A percentile compares a stretch with the other conserved stretches of the same genome.
Conservation (phyloP, 2,888 invertebrate genomes). For the Drosophila cracens region DNA sequence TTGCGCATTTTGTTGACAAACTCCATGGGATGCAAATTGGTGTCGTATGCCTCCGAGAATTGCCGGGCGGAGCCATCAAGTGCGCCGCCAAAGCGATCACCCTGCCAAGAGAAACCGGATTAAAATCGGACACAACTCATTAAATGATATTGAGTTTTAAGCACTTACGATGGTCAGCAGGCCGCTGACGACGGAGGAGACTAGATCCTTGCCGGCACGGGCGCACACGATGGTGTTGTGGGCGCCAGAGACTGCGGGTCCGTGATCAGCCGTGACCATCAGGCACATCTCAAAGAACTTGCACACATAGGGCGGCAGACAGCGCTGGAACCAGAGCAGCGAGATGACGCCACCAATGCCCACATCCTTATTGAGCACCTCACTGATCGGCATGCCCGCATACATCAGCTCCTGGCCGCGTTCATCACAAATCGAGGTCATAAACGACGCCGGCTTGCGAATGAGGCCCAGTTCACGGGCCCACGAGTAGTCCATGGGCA, state of each 20-base stretch:
- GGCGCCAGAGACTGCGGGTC: constrained; percentile 99
- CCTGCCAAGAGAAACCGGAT: constrained; percentile 86
- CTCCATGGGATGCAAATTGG: constrained; percentile 97
- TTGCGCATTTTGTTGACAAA: constrained; percentile 99
- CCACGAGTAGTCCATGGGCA: constrained; percentile 99
- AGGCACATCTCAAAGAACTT: constrained; percentile 99
- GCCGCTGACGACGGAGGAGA: constrained; percentile 97
- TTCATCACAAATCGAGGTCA: constrained; percentile 99
- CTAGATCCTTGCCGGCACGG: constrained; percentile 97
- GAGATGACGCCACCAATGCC: constrained; percentile 99
- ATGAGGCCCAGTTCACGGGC: constrained; percentile 98
- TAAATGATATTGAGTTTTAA: not conserved
- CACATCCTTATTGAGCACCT: constrained; percentile 96
- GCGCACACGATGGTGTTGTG: constrained; percentile 99
- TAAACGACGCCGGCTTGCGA: constrained; percentile 99
- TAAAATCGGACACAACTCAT: not conserved
- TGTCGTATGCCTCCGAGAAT: constrained; percentile 98
- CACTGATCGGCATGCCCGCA: constrained; percentile 96
- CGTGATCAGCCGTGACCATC: constrained; percentile 99
- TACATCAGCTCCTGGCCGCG: constrained; percentile 98
- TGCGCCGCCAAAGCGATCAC: constrained; percentile 99
- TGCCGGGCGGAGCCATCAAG: constrained; percentile 98
- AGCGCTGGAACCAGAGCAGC: constrained; percentile 98
- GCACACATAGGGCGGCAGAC: constrained; percentile 96
- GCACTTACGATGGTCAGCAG: constrained; percentile 96